Conservation (phyloP, 2,888 invertebrate species). For the Pyrrhia umbra region DNA sequence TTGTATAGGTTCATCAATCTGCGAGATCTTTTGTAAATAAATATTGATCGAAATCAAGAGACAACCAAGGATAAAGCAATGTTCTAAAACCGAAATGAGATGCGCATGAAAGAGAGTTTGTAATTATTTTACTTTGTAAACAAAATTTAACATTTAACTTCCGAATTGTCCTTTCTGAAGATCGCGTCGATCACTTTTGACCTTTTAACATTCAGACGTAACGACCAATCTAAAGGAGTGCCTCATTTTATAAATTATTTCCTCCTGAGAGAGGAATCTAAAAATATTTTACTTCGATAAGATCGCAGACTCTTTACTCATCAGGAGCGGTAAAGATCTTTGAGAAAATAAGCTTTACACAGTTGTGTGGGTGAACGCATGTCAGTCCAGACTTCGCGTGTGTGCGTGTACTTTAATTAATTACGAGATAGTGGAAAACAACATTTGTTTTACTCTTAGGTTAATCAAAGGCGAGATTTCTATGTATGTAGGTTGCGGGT, state of each 20-base stretch:
- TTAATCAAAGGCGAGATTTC: not conserved
- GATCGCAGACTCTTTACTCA: conserved; percentile 15
- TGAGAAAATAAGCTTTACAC: conserved; percentile 8
- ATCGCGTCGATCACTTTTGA: conserved; percentile 50
- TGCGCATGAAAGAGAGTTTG: not conserved
- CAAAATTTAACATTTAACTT: conserved; percentile 34
- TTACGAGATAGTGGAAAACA: not conserved
- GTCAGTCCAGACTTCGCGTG: not conserved
- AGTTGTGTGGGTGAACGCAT: not conserved
- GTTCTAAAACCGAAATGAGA: conserved; percentile 7
- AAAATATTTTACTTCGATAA: conserved; percentile 36
- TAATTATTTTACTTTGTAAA: conserved; percentile 1
- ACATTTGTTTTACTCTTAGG: not conserved
- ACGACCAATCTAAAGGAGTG: conserved; percentile 57
- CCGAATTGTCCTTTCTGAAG: conserved; percentile 44
- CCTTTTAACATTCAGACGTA: conserved; percentile 44
- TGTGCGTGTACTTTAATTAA: not conserved
- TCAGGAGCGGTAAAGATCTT: conserved; percentile 19
- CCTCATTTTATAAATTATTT: conserved; percentile 62
- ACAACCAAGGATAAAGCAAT: not conserved
- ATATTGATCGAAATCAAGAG: not conserved
- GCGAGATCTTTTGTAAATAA: too few relatives aligned
- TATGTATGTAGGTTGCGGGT: not conserved
- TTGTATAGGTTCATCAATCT: too few relatives aligned
- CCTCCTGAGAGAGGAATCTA: conserved; percentile 44